A percentile compares a stretch with the other conserved stretches of the same genome.
phyloP scores from a whole-genome alignment of 2,113 vertebrate genomes.

The Channa maculata region DNA sequence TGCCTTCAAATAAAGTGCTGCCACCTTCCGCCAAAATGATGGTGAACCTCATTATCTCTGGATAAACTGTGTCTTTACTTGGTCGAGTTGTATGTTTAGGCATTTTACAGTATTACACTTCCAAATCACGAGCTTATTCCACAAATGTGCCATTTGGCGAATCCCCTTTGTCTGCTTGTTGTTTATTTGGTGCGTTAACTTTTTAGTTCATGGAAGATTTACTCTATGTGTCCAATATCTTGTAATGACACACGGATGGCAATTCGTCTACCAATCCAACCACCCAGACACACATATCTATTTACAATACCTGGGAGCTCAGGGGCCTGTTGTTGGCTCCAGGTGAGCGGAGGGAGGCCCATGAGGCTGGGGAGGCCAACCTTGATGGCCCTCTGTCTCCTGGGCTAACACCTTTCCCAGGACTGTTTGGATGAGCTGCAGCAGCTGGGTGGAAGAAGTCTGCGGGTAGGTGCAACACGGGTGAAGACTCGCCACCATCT shows the following conservation, averaged over 20 bases:
- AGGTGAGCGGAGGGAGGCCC: conserved; percentile 90
- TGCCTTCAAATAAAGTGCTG: background rate
- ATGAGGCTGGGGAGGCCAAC: conserved; percentile 88
- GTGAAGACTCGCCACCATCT: conserved; percentile 32
- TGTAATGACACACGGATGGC: conserved; percentile 5
- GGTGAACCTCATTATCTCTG: background rate
- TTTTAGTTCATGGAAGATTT: background rate
- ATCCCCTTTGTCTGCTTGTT: conserved; percentile 7
- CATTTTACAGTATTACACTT: background rate
- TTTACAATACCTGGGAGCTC: conserved; percentile 85
- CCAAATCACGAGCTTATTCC: background rate
- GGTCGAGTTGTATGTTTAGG: too few relatives aligned
- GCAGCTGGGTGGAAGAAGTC: conserved; percentile 92
- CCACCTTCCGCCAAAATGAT: background rate
- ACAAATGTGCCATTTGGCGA: background rate
- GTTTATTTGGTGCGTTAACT: conserved; percentile 22
- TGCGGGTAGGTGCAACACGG: conserved; percentile 86
- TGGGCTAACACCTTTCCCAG: conserved; percentile 66
- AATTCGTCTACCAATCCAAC: background rate
- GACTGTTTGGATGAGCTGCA: conserved; percentile 73
- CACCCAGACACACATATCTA: background rate
- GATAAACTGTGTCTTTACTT: background rate
- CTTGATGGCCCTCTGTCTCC: conserved; percentile 77
- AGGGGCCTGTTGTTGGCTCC: conserved; percentile 87
- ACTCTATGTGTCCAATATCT: conserved; percentile 2